Percentiles rank a stretch among this genome's conserved stretches.
phyloP scores from a whole-genome alignment of 2,888 invertebrate species.

The Neria commutata region DNA sequence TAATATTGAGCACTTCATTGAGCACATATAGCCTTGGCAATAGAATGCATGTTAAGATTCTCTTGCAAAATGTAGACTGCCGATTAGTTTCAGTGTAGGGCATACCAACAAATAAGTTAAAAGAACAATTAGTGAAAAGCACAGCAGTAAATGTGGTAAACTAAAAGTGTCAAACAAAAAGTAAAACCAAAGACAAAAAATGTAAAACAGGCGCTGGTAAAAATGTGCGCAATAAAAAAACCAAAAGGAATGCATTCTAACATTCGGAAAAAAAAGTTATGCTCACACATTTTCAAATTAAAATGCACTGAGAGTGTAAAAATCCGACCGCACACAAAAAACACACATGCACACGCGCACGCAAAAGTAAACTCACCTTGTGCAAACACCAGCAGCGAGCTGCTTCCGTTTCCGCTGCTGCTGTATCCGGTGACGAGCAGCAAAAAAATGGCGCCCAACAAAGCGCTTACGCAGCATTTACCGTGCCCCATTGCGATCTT shows the following conservation, averaged over 20 bases:
- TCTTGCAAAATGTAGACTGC: too few species aligned
- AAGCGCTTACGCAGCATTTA: constrained; percentile 41
- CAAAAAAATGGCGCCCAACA: constrained; percentile 40
- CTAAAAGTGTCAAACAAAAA: too few species aligned
- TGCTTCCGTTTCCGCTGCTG: constrained; percentile 30
- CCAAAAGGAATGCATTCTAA: constrained; percentile 26
- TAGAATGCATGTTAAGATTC: too few species aligned
- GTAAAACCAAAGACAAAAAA: constrained; percentile 1
- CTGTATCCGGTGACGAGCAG: constrained; percentile 32
- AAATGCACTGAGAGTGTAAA: constrained; percentile 26
- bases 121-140: constrained; percentile 4
- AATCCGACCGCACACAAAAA: constrained; percentile 6
- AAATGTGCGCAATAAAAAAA: constrained; percentile 9
- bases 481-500: constrained; percentile 43
- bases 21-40: too few species aligned
- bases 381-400: constrained; percentile 36
- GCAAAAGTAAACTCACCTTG: constrained; percentile 43
- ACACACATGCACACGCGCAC: background rate
- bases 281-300: constrained; percentile 32
- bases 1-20: too few species aligned
- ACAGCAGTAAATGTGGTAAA: background rate
- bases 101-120: background rate
- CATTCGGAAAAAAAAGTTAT: constrained; percentile 25
- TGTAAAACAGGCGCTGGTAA: background rate
- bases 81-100: constrained; percentile 6